These are phyloP conservation scores for Aphaenogaster ashmeadi DNA, from an alignment of 1,140 invertebrate genomes.

Conservation along the genomic window DNA sequence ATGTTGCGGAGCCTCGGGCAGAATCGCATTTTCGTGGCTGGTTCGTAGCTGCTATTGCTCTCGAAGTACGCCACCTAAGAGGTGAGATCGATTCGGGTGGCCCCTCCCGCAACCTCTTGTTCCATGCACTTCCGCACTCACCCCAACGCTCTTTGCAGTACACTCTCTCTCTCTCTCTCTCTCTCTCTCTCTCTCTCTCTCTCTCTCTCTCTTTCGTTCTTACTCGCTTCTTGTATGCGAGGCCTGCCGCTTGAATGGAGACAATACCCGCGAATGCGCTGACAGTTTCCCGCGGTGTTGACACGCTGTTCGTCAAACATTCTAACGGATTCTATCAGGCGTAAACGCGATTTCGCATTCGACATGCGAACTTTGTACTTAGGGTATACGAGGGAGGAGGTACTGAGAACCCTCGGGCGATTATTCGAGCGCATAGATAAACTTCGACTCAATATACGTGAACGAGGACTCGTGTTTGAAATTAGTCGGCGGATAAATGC, in stretches of 20 bases:
- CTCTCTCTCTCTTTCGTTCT: background rate
- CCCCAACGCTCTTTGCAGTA: constrained; percentile 35
- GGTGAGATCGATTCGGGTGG: constrained; percentile 68
- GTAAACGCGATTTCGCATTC: constrained; percentile 69
- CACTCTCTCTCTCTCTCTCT: background rate
- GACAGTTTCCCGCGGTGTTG: constrained; percentile 67
- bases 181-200: background rate
- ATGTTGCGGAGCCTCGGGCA: constrained; percentile 61
- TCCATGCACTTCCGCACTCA: constrained; percentile 58
- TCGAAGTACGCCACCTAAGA: constrained; percentile 70
- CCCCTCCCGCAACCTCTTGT: constrained; percentile 52
- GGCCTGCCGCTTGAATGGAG: constrained; percentile 37
- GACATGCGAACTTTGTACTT: constrained; percentile 63
- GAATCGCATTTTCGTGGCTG: constrained; percentile 74
- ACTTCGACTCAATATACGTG: constrained; percentile 46
- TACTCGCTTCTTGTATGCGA: constrained; percentile 30
- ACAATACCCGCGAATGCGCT: constrained; percentile 55
- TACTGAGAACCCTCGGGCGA: constrained; percentile 42
- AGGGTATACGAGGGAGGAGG: constrained; percentile 9
- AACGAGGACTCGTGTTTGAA: constrained; percentile 2
- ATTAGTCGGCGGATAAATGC: constrained; percentile 54
- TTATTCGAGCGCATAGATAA: constrained; percentile 62
- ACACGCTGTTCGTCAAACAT: constrained; percentile 76
- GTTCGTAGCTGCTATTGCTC: constrained; percentile 71
- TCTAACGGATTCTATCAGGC: constrained; percentile 74